Percentiles rank a stretch among this genome's conserved stretches.
Conservation (phyloP, 1,140 invertebrate genomes). For the Samia ricini region DNA sequence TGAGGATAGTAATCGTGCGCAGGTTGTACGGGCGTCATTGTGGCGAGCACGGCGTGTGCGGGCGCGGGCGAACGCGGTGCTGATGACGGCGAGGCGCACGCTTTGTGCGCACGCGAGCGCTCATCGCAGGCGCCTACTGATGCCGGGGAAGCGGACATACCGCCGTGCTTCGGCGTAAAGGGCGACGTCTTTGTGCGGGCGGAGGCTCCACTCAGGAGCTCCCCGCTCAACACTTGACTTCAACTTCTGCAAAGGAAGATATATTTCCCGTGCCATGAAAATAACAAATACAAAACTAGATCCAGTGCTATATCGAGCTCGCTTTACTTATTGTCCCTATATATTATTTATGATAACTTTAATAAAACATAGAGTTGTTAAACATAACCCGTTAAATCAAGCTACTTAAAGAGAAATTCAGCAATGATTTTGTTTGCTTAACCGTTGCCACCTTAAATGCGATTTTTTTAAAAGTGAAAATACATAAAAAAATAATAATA, state of each 20-base stretch:
- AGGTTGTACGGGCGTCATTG: conserved; percentile 82
- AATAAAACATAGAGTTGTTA: too few relatives aligned
- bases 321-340: conserved; percentile 11
- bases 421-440: too few relatives aligned
- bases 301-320: conserved; percentile 31
- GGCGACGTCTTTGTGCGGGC: conserved; percentile 50
- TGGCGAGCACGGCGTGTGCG: conserved; percentile 84
- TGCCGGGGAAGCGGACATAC: conserved; percentile 62
- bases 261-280: conserved; percentile 7
- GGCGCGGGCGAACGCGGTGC: conserved; percentile 77
- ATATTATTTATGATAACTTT: background rate
- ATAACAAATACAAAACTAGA: conserved; percentile 3
- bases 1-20: conserved; percentile 79
- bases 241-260: conserved; percentile 51
- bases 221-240: conserved; percentile 57
- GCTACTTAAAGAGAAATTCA: too few relatives aligned
- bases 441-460: background rate
- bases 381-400: too few relatives aligned
- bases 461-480: background rate
- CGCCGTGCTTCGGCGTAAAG: conserved; percentile 37
- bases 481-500: background rate
- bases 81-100: conserved; percentile 46
- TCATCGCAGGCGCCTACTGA: conserved; percentile 43
- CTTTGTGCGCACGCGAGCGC: conserved; percentile 53
- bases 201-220: conserved; percentile 55